Conservation (phyloP, 2,797 vertebrate genomes). For the Rhabdomys pumilio region DNA sequence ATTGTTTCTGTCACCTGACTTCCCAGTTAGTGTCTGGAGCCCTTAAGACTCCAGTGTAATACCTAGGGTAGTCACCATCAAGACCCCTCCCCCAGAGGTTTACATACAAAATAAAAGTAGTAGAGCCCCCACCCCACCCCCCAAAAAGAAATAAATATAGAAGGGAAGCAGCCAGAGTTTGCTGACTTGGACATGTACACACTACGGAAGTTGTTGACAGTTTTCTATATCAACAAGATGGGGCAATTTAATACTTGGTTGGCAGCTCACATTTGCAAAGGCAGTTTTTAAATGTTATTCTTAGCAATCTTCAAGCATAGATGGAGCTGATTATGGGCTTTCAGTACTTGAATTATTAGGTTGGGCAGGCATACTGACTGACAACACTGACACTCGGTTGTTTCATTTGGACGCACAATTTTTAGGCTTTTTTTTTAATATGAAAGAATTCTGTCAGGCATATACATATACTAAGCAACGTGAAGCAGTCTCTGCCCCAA, state of each 20-base stretch:
- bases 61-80: constrained; percentile 77
- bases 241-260: background rate
- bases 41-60: constrained; percentile 69
- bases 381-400: background rate
- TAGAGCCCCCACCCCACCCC: background rate
- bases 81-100: constrained; percentile 79
- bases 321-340: background rate
- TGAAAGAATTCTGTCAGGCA: background rate
- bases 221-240: background rate
- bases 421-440: background rate
- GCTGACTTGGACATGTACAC: background rate
- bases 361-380: background rate
- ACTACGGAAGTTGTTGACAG: background rate
- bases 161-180: background rate
- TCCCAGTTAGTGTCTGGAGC: constrained; percentile 77
- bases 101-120: constrained; percentile 88
- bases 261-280: constrained; percentile 5
- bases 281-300: background rate
- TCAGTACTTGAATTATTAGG: background rate
- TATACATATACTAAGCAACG: background rate
- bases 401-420: background rate
- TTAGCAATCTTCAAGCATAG: background rate
- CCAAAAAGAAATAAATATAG: background rate
- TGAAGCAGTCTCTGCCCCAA: background rate
- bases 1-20: constrained; percentile 48